These are phyloP conservation scores for Scatophagus argus DNA, from an alignment of 2,113 vertebrate species.

Conservation along the genomic window DNA sequence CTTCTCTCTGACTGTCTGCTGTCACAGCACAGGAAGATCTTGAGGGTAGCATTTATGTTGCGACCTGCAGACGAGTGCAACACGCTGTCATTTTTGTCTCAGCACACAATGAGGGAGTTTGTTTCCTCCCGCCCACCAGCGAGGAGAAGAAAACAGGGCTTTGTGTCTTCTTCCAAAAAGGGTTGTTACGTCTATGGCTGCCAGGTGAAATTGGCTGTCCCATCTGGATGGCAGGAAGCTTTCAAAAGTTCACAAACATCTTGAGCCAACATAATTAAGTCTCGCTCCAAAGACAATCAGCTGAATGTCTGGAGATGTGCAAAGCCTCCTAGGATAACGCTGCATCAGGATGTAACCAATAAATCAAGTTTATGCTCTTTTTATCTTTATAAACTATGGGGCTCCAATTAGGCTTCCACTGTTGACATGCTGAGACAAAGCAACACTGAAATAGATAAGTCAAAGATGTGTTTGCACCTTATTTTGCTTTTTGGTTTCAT, in stretches of 20 bases:
- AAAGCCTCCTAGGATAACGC: too few relatives aligned
- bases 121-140: neutral
- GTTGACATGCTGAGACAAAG: too few relatives aligned
- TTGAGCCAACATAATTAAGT: too few relatives aligned
- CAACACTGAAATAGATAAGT: too few relatives aligned
- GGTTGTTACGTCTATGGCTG: neutral
- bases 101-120: neutral
- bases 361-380: too few relatives aligned
- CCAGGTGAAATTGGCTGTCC: neutral
- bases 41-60: constrained; percentile 28
- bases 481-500: too few relatives aligned
- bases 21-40: constrained; percentile 59
- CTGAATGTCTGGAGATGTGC: too few relatives aligned
- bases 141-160: neutral
- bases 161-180: neutral
- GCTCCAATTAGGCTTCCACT: too few relatives aligned
- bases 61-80: constrained; percentile 13
- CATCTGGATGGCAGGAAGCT: neutral
- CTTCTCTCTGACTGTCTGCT: constrained; percentile 17
- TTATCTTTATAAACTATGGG: too few relatives aligned
- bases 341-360: too few relatives aligned
- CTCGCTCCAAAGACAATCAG: too few relatives aligned
- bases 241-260: neutral
- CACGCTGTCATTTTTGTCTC: constrained; percentile 9
- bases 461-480: too few relatives aligned